Conservation (phyloP, 2,113 vertebrate species). For the Perca schrenkii region DNA sequence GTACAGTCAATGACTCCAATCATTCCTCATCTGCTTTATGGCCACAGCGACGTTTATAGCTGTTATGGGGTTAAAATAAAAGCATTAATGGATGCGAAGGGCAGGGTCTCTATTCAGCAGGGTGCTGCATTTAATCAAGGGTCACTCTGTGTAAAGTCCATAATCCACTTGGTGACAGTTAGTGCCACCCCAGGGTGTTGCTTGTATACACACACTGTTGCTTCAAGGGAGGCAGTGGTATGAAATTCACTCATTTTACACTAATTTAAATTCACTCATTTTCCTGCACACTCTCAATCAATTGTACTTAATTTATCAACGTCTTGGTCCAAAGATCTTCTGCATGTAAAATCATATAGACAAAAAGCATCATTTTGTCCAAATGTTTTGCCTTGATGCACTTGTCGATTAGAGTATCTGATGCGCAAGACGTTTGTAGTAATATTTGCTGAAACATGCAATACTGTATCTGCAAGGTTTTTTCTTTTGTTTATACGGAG, state of each 20-base stretch:
- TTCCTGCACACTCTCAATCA: background rate
- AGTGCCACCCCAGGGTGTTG: constrained; percentile 45
- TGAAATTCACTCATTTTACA: constrained; percentile 19
- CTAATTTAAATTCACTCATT: too few relatives aligned
- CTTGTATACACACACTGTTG: constrained; percentile 26
- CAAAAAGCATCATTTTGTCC: background rate
- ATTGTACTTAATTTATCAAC: background rate
- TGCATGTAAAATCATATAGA: background rate
- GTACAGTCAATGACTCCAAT: constrained; percentile 81
- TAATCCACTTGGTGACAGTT: constrained; percentile 67
- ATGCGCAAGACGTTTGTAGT: background rate
- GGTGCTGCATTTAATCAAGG: constrained; percentile 67
- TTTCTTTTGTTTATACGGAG: background rate
- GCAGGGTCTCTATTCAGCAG: constrained; percentile 52
- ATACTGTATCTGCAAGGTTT: background rate
- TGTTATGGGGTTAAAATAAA: constrained; percentile 79
- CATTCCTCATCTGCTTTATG: constrained; percentile 82
- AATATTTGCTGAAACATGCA: background rate
- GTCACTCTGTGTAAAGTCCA: constrained; percentile 61
- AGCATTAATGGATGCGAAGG: constrained; percentile 66
- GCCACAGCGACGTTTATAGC: constrained; percentile 77
- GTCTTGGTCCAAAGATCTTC: background rate
- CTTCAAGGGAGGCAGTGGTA: background rate
- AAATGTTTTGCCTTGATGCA: background rate
- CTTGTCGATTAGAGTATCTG: background rate